Evolutionary conservation across 2,888 invertebrate genomes (phyloP).

Genomic region (Parnassius mnemosyne): DNA sequence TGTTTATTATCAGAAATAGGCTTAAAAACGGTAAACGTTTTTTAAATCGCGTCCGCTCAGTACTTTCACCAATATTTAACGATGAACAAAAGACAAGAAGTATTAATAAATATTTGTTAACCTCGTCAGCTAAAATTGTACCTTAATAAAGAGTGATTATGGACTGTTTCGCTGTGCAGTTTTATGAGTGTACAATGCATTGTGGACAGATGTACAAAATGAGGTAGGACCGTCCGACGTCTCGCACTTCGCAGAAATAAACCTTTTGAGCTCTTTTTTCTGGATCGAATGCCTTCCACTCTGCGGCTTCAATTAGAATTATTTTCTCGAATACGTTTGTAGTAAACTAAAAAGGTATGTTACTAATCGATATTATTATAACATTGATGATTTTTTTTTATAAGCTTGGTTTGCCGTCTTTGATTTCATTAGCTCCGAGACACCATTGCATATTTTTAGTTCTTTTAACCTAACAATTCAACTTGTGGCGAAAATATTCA

Average conservation of each 20-base stretch:
- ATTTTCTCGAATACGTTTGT: constrained; percentile 14
- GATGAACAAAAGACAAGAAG: constrained; percentile 21
- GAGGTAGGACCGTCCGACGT: constrained; percentile 30
- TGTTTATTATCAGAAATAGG: not conserved
- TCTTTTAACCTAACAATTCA: too few species aligned
- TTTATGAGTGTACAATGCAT: constrained; percentile 15
- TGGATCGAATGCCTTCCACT: constrained; percentile 46
- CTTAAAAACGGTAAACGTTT: not conserved
- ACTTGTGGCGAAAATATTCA: too few species aligned
- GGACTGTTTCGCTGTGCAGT: constrained; percentile 1
- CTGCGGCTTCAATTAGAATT: constrained; percentile 42
- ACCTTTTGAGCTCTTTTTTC: constrained; percentile 37
- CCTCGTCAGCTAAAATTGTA: not conserved
- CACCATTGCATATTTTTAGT: too few species aligned
- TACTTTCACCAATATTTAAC: constrained; percentile 19
- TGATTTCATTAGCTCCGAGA: too few species aligned
- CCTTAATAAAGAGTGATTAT: not conserved
- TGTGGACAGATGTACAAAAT: constrained; percentile 40
- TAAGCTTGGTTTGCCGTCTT: too few species aligned
- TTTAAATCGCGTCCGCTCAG: constrained; percentile 14
- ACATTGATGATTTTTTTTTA: too few species aligned
- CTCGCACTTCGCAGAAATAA: constrained; percentile 50
- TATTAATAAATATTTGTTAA: constrained; percentile 17
- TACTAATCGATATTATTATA: constrained; percentile 1
- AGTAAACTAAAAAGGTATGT: constrained; percentile 8